A percentile compares a stretch with the other conserved stretches of the same genome.
Conservation (phyloP, 2,888 invertebrate species). For the Pammene fasciana region DNA sequence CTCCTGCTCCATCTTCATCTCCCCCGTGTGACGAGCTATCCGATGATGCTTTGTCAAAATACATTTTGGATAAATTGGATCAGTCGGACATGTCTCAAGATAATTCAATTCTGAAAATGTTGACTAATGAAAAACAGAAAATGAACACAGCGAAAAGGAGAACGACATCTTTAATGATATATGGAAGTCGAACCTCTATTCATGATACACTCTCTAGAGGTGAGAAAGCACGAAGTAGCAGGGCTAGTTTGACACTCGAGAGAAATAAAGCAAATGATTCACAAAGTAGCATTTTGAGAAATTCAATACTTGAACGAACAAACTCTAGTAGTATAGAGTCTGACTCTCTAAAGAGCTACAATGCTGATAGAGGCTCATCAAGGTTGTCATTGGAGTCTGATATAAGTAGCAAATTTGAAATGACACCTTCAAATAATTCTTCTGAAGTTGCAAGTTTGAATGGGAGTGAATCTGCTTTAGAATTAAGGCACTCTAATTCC, state of each 20-base stretch:
- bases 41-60: slow-evolving; percentile 81
- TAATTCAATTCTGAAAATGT: slow-evolving; percentile 78
- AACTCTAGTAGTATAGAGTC: slow-evolving; percentile 72
- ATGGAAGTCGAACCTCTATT: slow-evolving; percentile 78
- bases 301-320: slow-evolving; percentile 66
- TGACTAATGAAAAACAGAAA: slow-evolving; percentile 75
- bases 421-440: slow-evolving; percentile 69
- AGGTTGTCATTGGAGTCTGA: slow-evolving; percentile 78
- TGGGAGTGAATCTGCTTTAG: slow-evolving; percentile 78
- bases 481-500: slow-evolving; percentile 75
- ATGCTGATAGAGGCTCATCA: slow-evolving; percentile 76
- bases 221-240: slow-evolving; percentile 76
- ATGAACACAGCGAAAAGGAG: slow-evolving; percentile 75
- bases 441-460: slow-evolving; percentile 74
- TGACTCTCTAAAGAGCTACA: slow-evolving; percentile 75
- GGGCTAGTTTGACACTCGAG: slow-evolving; percentile 73
- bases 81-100: slow-evolving; percentile 76
- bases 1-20: slow-evolving; percentile 89
- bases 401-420: slow-evolving; percentile 79
- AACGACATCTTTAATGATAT: slow-evolving; percentile 80
- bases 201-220: slow-evolving; percentile 80
- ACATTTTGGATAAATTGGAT: slow-evolving; percentile 80
- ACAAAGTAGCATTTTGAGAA: slow-evolving; percentile 59
- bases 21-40: slow-evolving; percentile 89
- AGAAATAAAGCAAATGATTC: slow-evolving; percentile 62